Evolutionary conservation across 2,113 vertebrate species (phyloP), one percentile per base, ranked within the genome.

Genomic region (Oenanthe melanoleuca): DNA sequence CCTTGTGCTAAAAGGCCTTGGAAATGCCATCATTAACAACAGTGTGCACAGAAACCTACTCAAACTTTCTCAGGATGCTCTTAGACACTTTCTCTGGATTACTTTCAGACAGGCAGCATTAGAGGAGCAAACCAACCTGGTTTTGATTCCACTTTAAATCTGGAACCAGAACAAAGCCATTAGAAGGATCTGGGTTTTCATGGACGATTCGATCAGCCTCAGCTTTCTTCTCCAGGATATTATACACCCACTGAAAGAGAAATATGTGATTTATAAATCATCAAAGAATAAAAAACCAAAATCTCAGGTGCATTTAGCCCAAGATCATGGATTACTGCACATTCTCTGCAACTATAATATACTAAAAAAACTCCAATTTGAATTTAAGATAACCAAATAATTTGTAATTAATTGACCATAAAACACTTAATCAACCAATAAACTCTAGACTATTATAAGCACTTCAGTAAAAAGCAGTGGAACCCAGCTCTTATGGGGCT

Each of bases 91-190:
- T 89, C 80, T 47, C 53, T 29, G 49, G 33, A 17, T 40, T n/a
- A 15, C 22, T n/a, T 52, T 60, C 37, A 11, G 38, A 47, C 26
- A 73, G 21, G 57, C 50, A 45, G 44, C 31, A 9, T 17, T 21
- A 47, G 28, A 38, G 19, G 0, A 50, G 52, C 21, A 53, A 78
- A 93, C 96, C 26, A 86, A 99, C 99, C 98, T 99, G 99, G 95
- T 98, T 99, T 85, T 99, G 99, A 96, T 99, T 98, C 99, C 99
- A 99, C 96, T 99, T 99, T 34, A 99, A 98, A 95, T 99, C 99
- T 2, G 99, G 99, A 29, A 99, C 97, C 12, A 99, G 98, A 56
- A 99, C 93, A 89, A 99, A 99, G 40, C 99, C 99, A 0, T 97
- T 21, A 1, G 92, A 28, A 6, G 98, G 98, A 88, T 99, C 98